Conservation (phyloP, 2,113 vertebrate genomes). For the Egretta garzetta region DNA sequence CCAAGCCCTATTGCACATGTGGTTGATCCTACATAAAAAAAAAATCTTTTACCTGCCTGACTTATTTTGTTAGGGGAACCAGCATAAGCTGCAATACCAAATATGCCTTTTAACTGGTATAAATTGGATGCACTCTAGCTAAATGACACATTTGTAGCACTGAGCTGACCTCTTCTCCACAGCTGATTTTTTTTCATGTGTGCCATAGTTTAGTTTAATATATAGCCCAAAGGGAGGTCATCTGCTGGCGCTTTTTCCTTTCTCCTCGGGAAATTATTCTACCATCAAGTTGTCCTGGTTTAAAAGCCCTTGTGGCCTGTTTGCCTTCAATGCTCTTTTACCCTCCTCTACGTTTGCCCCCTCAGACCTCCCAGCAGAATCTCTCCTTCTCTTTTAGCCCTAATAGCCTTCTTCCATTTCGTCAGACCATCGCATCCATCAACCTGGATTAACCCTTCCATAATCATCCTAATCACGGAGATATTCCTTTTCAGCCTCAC, state of each 20-base stretch:
- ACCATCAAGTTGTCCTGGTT: not conserved
- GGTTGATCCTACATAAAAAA: not conserved
- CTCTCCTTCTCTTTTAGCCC: not conserved
- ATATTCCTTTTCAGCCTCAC: not conserved
- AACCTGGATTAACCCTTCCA: not conserved
- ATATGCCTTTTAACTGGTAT: not conserved
- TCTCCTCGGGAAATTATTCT: constrained; percentile 39
- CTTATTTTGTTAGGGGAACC: constrained; percentile 8
- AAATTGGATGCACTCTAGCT: constrained; percentile 36
- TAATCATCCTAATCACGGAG: not conserved
- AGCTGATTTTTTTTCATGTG: constrained; percentile 14
- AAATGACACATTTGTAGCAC: not conserved
- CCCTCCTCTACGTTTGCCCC: not conserved
- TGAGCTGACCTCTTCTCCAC: constrained; percentile 40
- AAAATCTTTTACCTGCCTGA: not conserved
- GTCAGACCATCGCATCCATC: not conserved
- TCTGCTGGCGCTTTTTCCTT: not conserved
- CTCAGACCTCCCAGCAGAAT: not conserved
- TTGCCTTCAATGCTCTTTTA: not conserved
- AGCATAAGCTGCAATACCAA: constrained; percentile 8
- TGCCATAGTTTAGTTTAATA: constrained; percentile 34
- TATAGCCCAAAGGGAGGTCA: not conserved
- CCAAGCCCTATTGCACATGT: not conserved
- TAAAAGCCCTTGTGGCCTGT: not conserved
- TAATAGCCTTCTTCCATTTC: not conserved